Evolutionary conservation across 37 sponge, comb jelly and placozoan genomes (phyloP).

Genomic region (Spongilla lacustris): DNA sequence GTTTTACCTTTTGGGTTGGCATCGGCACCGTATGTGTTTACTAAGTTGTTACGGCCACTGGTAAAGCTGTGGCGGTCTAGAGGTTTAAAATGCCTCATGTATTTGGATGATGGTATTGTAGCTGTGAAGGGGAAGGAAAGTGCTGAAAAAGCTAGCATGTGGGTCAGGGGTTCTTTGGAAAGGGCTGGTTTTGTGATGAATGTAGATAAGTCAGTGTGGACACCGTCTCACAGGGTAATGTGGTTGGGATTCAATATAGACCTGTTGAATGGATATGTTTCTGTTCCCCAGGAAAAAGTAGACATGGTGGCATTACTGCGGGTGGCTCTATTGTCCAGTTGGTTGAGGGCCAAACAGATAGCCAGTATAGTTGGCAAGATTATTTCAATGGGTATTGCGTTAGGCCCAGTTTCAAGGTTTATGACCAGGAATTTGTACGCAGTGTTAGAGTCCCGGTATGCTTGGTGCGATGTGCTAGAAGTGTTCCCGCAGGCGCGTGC

Average conservation of each 20-base stretch:
- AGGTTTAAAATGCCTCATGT: constrained; percentile 25
- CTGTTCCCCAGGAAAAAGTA: constrained; percentile 10
- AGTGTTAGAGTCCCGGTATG: not conserved
- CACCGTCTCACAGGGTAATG: constrained; percentile 2
- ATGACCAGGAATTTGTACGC: constrained; percentile 16
- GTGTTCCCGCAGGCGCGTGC: not conserved
- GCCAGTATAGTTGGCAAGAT: constrained; percentile 12
- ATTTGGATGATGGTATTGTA: constrained; percentile 47
- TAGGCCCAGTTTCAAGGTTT: constrained; percentile 1
- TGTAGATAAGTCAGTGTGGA: constrained; percentile 1
- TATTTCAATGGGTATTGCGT: constrained; percentile 7
- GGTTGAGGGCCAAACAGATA: too few species aligned
- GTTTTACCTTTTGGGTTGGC: constrained; percentile 50
- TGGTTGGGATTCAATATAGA: constrained; percentile 35
- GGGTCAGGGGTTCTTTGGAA: not conserved
- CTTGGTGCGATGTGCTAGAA: not conserved
- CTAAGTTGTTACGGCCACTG: constrained; percentile 32
- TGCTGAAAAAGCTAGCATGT: not conserved
- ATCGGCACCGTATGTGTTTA: constrained; percentile 35
- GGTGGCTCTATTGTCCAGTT: not conserved
- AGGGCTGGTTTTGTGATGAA: constrained; percentile 10
- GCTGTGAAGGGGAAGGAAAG: not conserved
- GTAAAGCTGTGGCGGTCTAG: constrained; percentile 16
- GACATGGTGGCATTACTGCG: not conserved
- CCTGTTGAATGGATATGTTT: constrained; percentile 9